A percentile compares a stretch with the other conserved stretches of the same genome.
Evolutionary conservation across 1,140 invertebrate genomes (phyloP).

Genomic region (Drosophila triauraria): DNA sequence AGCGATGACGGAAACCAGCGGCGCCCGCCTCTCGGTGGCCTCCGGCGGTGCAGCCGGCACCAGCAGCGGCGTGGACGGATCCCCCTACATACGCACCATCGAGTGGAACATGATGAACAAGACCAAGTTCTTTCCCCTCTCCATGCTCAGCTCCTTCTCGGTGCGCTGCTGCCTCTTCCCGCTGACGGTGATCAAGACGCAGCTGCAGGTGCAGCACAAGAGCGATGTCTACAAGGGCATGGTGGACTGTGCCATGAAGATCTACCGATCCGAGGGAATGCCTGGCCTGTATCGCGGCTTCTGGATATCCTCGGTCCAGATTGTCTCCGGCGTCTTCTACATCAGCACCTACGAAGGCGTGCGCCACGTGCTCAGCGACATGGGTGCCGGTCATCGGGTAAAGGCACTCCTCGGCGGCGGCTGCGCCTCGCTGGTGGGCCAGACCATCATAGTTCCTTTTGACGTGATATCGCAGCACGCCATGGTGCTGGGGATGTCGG

Average conservation of each 20-base stretch:
- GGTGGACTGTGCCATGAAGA: constrained; percentile 96
- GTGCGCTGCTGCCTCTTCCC: constrained; percentile 97
- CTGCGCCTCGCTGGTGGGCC: constrained; percentile 95
- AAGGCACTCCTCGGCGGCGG: constrained; percentile 90
- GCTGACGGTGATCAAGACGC: constrained; percentile 98
- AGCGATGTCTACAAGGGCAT: constrained; percentile 95
- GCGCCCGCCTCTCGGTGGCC: constrained; percentile 47
- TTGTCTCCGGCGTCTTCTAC: constrained; percentile 95
- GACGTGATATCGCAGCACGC: constrained; percentile 98
- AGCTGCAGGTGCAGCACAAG: constrained; percentile 95
- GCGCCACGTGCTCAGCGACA: constrained; percentile 90
- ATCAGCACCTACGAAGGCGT: constrained; percentile 98
- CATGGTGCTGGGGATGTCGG: constrained; percentile 94
- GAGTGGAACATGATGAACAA: constrained; percentile 99
- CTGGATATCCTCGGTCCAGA: constrained; percentile 94
- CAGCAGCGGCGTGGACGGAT: constrained; percentile 34
- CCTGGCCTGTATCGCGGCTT: constrained; percentile 97
- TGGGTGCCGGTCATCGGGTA: constrained; percentile 85
- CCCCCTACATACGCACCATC: constrained; percentile 93
- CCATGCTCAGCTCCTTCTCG: constrained; percentile 93
- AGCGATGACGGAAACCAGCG: constrained; percentile 66
- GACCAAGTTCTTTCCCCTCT: constrained; percentile 95
- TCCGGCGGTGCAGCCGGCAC: constrained; percentile 35
- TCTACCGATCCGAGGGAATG: constrained; percentile 94
- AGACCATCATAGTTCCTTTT: constrained; percentile 98